phyloP scores from a whole-genome alignment of 2,888 invertebrate species.

The Drosophila infuscata region DNA sequence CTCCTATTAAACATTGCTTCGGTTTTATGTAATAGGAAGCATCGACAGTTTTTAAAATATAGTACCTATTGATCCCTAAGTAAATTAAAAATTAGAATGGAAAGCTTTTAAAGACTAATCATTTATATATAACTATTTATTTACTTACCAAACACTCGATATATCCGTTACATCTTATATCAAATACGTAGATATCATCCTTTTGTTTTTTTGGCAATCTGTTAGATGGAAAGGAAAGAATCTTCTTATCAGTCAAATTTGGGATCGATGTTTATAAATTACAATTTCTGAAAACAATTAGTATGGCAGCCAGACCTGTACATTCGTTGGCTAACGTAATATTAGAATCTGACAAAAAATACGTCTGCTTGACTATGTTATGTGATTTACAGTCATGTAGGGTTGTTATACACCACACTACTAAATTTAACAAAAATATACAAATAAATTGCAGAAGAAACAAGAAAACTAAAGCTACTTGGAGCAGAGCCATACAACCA shows the following conservation, averaged over 20 bases:
- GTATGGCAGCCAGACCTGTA: slow-evolving; percentile 22
- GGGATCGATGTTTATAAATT: slow-evolving; percentile 15
- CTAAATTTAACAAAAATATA: slow-evolving; percentile 35
- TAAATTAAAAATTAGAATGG: not conserved
- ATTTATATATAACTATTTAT: not conserved
- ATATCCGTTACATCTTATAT: slow-evolving; percentile 61
- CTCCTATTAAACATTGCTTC: not conserved
- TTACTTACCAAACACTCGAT: slow-evolving; percentile 63
- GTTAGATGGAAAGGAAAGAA: slow-evolving; percentile 47
- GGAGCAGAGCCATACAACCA: not conserved
- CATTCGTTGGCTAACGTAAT: not conserved
- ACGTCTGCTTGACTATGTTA: slow-evolving; percentile 30
- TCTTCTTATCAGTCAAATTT: slow-evolving; percentile 18
- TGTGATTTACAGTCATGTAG: slow-evolving; percentile 6
- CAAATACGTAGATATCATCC: slow-evolving; percentile 74
- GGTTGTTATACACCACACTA: slow-evolving; percentile 17
- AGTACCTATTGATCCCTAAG: not conserved
- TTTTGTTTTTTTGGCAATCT: slow-evolving; percentile 74
- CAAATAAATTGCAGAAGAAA: slow-evolving; percentile 21
- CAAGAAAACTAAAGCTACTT: slow-evolving; percentile 30
- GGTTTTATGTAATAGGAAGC: not conserved
- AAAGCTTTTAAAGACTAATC: not conserved
- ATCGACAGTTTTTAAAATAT: not conserved
- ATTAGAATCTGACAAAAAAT: not conserved
- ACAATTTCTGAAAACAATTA: slow-evolving; percentile 29